Evolutionary conservation across 1,140 invertebrate species (phyloP).

Genomic region (Homalodisca vitripennis): DNA sequence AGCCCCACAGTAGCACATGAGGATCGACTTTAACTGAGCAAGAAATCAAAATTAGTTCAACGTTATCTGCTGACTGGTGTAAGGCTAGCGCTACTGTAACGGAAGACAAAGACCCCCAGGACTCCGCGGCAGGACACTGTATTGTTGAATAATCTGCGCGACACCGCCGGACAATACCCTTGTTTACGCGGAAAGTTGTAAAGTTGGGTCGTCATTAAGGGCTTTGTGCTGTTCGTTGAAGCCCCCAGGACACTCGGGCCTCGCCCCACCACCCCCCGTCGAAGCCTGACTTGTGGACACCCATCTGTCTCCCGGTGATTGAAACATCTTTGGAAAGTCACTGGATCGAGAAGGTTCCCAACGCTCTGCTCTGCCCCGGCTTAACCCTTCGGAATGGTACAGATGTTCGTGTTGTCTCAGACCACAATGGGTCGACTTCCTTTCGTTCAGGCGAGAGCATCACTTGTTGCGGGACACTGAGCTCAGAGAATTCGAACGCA

Average conservation of each 20-base stretch:
- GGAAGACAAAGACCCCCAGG: background rate
- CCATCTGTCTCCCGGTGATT: constrained; percentile 14
- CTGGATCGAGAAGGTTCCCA: background rate
- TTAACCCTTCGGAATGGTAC: no score
- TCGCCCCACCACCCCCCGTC: no score
- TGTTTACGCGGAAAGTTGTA: constrained; percentile 13
- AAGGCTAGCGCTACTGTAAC: no score
- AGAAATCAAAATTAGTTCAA: constrained; percentile 12
- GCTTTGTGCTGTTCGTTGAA: constrained; percentile 1
- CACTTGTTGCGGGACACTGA: no score
- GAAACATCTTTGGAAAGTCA: constrained; percentile 15
- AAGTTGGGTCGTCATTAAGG: constrained; percentile 14
- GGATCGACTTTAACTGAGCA: constrained; percentile 1
- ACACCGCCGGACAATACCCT: constrained; percentile 1
- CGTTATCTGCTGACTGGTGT: no score
- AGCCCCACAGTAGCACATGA: no score
- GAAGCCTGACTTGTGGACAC: background rate
- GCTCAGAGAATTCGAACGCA: no score
- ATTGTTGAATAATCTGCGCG: background rate
- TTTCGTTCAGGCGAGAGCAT: no score
- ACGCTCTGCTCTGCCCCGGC: no score
- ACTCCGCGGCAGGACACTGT: background rate
- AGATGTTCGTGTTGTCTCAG: no score
- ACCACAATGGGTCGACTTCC: no score
- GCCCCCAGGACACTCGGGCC: background rate